Base-by-base conservation (phyloP, 2,888 invertebrate genomes). In the Lissocephala sabroskyi region DNA sequence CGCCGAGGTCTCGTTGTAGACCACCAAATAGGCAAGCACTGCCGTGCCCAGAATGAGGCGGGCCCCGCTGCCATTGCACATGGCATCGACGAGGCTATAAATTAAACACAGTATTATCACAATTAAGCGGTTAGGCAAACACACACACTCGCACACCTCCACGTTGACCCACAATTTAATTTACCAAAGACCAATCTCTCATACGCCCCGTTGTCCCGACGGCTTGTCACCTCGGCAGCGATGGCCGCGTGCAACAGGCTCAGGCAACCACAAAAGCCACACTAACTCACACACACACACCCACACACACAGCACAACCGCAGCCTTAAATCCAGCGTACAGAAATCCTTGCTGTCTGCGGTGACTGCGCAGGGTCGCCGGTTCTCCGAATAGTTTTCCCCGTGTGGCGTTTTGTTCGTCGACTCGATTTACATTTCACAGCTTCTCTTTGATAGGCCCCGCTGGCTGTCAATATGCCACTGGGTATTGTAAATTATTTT, bases 1-100 rank as follows among this genome's bases (percentile, higher is more conserved):
- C 0, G 82, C 82, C 14, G 81, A 80, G 0, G 82, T 74, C 56
- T 85, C 85, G 79, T 85, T 85, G 54, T 81, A 85, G 39, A 81
- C 79, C 37, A 84, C 75, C 28, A 85, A 58, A 57, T 80, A 81
- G 49, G 79, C 74, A 44, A 85, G 62, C 14, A 85, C 78, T 28
- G 84, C 70, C 26, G 83, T 75, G 40, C 85, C 85, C 40, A 85
- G 63, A 14, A 82, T 82, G 74, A 84, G 67, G 32, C 85, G 83
- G 23, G 83, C 83, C 13, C 81, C 82, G 49, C 78, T 81, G 46
- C 85, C 85, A 54, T 75, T 76, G 46, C 81, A 80, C 30, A 85
- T 77, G 11, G 77, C 65, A 43, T 84, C 82, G 35, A 82, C 74
- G 46, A 81, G 44, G 56, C 82, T 84, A 56, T 5, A 23, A 23